These are phyloP conservation scores for Enteromius trimaculatus DNA, from an alignment of 2,797 vertebrate species.

Conservation along the genomic window DNA sequence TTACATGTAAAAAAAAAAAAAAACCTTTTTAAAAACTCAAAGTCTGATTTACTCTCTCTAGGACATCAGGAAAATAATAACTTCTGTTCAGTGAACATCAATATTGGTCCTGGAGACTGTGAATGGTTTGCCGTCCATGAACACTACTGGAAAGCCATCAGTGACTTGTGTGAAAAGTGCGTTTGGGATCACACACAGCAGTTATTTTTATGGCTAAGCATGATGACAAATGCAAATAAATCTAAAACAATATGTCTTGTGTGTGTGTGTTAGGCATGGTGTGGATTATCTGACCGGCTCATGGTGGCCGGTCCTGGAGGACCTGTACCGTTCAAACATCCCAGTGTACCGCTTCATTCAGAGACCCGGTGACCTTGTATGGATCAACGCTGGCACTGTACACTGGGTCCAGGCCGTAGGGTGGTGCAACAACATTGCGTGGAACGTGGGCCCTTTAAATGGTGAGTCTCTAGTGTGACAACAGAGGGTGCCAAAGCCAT, in stretches of 20 bases:
- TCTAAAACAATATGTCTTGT: background rate
- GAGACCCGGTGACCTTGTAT: conserved; percentile 85
- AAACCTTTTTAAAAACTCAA: background rate
- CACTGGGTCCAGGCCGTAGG: conserved; percentile 89
- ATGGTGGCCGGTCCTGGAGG: conserved; percentile 87
- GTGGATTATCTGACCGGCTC: conserved; percentile 91
- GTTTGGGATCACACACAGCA: conserved; percentile 2
- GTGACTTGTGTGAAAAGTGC: conserved; percentile 82
- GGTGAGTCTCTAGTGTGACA: conserved; percentile 67
- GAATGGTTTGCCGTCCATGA: conserved; percentile 88
- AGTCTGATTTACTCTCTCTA: conserved; percentile 55
- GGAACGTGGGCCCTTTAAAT: conserved; percentile 85
- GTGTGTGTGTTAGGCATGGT: conserved; percentile 78
- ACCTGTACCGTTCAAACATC: conserved; percentile 83
- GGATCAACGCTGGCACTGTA: conserved; percentile 87
- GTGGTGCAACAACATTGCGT: conserved; percentile 89
- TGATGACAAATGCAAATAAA: background rate
- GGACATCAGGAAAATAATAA: conserved; percentile 89
- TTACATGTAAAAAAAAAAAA: background rate
- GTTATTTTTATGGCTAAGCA: background rate
- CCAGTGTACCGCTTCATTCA: conserved; percentile 87
- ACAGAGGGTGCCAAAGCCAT: conserved; percentile 18
- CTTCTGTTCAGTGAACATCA: conserved; percentile 87
- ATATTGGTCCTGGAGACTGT: conserved; percentile 85
- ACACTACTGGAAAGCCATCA: conserved; percentile 84